phyloP scores from a whole-genome alignment of 2,113 vertebrate genomes.

The Mionectes macconnelli region DNA sequence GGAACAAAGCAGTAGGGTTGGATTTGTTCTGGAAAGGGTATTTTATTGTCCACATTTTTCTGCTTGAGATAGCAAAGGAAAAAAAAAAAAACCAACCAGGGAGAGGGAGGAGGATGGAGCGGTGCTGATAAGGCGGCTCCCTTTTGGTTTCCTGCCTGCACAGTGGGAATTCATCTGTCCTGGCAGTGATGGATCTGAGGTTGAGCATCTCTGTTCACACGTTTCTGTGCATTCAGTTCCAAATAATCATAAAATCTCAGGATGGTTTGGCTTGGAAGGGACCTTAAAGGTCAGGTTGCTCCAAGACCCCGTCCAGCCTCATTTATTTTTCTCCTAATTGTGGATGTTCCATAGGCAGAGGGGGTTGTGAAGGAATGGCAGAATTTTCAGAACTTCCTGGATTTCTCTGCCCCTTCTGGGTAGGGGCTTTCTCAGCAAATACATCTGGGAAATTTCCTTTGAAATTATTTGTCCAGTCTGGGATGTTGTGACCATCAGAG shows the following conservation, averaged over 20 bases:
- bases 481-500: background rate
- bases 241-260: background rate
- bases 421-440: background rate
- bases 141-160: background rate
- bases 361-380: background rate
- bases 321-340: background rate
- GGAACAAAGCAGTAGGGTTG: background rate
- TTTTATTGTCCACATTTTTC: background rate
- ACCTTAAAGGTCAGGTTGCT: background rate
- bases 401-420: background rate
- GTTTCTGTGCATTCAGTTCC: background rate
- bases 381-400: background rate
- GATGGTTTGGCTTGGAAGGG: background rate
- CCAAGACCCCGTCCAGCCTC: background rate
- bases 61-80: background rate
- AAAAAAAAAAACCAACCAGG: too few species aligned
- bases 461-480: background rate
- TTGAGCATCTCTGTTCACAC: background rate
- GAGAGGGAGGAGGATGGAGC: background rate
- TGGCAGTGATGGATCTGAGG: background rate
- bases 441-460: background rate
- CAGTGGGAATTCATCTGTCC: background rate
- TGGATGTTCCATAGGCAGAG: background rate
- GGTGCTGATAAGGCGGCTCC: background rate
- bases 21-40: background rate